A percentile compares a stretch with the other conserved stretches of the same genome.
Evolutionary conservation across 2,113 vertebrate species (phyloP).

Genomic region (Zosterops hypoxanthus): DNA sequence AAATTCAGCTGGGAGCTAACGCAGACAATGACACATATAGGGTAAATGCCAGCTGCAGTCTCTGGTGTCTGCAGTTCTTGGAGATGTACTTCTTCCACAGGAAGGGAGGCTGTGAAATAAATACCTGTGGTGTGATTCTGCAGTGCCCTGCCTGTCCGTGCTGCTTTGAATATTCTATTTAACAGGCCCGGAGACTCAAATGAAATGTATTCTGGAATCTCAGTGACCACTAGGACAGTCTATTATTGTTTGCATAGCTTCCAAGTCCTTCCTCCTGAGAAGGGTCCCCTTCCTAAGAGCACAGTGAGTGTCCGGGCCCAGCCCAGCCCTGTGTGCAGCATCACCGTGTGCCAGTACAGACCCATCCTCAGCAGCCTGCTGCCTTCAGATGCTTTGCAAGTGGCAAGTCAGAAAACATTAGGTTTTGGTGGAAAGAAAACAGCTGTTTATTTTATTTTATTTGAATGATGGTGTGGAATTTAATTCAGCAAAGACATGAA

Average conservation of each 20-base stretch:
- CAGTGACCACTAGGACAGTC: background rate
- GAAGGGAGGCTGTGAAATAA: background rate
- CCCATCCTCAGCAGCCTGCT: background rate
- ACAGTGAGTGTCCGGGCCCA: background rate
- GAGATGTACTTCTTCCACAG: background rate
- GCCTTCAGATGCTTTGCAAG: background rate
- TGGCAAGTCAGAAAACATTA: slow-evolving; percentile 6
- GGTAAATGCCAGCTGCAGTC: background rate
- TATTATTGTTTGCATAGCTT: rapidly evolving
- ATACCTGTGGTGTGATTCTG: background rate
- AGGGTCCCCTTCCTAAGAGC: background rate
- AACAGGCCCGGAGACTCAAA: background rate
- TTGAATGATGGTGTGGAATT: slow-evolving; percentile 40
- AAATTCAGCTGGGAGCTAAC: background rate
- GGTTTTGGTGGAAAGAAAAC: slow-evolving; percentile 24
- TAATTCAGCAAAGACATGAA: slow-evolving; percentile 30
- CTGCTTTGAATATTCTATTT: background rate
- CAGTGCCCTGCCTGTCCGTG: background rate
- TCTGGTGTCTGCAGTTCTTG: background rate
- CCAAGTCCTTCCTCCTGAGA: background rate
- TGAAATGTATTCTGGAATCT: rapidly evolving
- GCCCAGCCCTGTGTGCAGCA: background rate
- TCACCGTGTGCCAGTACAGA: background rate
- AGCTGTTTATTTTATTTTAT: slow-evolving; percentile 55
- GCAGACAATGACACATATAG: background rate